These are phyloP conservation scores for Apogon talboti DNA, from an alignment of 2,797 vertebrate genomes.

Conservation along the genomic window DNA sequence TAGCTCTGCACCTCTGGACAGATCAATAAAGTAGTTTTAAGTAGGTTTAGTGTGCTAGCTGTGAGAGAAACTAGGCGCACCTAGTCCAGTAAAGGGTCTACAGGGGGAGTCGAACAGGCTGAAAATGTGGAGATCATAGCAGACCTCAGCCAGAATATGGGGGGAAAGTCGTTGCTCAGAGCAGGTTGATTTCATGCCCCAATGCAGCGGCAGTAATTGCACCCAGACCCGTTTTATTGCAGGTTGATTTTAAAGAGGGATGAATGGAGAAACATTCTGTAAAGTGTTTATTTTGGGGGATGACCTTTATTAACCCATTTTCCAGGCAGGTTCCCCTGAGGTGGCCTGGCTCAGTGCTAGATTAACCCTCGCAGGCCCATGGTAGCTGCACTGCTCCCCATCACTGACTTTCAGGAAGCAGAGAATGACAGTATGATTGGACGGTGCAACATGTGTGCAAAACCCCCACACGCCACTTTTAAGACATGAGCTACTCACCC, in stretches of 20 bases:
- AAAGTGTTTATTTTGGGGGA: constrained; percentile 98
- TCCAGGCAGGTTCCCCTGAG: constrained; percentile 90
- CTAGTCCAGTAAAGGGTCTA: constrained; percentile 58
- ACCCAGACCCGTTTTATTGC: constrained; percentile 96
- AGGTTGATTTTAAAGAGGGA: constrained; percentile 96
- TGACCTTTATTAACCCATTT: constrained; percentile 99
- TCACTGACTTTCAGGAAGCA: constrained; percentile 85
- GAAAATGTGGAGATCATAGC: constrained; percentile 76
- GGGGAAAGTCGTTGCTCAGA: constrained; percentile 83
- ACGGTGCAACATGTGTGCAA: constrained; percentile 81
- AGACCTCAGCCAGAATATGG: constrained; percentile 91
- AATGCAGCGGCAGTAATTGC: constrained; percentile 94
- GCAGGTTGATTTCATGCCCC: constrained; percentile 97
- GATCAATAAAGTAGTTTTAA: constrained; percentile 81
- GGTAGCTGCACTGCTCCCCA: constrained; percentile 85
- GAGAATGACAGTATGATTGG: constrained; percentile 90
- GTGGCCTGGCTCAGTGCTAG: constrained; percentile 84
- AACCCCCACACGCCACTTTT: constrained; percentile 52
- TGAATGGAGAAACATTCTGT: constrained; percentile 95
- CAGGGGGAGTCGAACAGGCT: constrained; percentile 43
- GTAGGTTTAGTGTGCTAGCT: constrained; percentile 63
- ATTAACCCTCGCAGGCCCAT: constrained; percentile 88
- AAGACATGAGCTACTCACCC: constrained; percentile 60
- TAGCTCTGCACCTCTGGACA: constrained; percentile 78
- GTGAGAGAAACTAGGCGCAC: constrained; percentile 58